Evolutionary conservation across 2,797 vertebrate species (phyloP), one percentile per base, ranked within the genome.

Genomic region (Leptoclinus maculatus): DNA sequence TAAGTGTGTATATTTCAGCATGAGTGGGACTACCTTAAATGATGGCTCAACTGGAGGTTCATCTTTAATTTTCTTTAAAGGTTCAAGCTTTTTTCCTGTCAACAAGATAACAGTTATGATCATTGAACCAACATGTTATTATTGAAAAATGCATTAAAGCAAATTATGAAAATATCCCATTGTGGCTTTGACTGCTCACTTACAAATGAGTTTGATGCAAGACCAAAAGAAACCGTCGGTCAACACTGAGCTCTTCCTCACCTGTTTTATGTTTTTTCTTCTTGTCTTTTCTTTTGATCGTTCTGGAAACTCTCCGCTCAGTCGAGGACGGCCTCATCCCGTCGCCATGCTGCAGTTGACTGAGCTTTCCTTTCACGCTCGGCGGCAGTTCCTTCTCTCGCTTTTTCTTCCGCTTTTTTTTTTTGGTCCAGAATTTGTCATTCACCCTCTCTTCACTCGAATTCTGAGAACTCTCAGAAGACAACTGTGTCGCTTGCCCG

Each of bases 361-460:
- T 83, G 92, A 95, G 89, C 90, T 90, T 90, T 92, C 92, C 58
- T 94, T 89, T 85, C 47, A 92, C 94, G 86, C 94, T 94, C 79
- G 77, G 93, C 79, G 77, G 93, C 76, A 95, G 89, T 88, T 96
- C 95, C 84, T 94, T 96, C 74, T 94, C 85, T 84, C 94, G 96
- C 93, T 95, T 97, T 96, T 97, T 98, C 93, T 97, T 98, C 87
- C 96, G 95, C 79, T 95, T 98, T 91, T 96, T 97, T 91, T 96
- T 98, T 89, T 96, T 97, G 69, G 91, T 90, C 76, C 91, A 93
- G 76, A 95, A 92, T 77, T 83, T 84, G 62, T 91, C 89, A 39
- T 64, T 71, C 9, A 57, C 38, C 23, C 68, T 75, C 34, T 91
- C 89, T 49, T 87, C 89, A n/a, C 73, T 91, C 27, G 88, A 88